A percentile compares a stretch with the other conserved stretches of the same genome.
These are phyloP conservation scores for Melipona quadrifasciata DNA, from an alignment of 1,140 invertebrate genomes.

Conservation along the genomic window DNA sequence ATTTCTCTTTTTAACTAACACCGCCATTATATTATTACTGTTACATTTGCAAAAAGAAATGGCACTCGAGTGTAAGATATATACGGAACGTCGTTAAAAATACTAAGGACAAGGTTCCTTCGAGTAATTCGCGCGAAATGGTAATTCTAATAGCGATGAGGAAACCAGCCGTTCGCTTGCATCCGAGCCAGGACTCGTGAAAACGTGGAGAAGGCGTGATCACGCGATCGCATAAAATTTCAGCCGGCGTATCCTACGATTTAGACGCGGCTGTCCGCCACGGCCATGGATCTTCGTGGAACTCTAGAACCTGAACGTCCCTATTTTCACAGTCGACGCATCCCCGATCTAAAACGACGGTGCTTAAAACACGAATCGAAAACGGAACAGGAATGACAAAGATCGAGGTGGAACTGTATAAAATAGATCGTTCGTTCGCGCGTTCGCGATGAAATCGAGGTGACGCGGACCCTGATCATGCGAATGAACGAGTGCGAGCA, in stretches of 20 bases:
- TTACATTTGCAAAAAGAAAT: not conserved
- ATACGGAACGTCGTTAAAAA: not conserved
- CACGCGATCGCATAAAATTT: conserved; percentile 65
- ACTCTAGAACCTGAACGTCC: conserved; percentile 4
- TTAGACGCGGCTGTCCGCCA: conserved; percentile 26
- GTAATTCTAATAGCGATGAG: conserved; percentile 56
- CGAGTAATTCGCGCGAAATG: conserved; percentile 40
- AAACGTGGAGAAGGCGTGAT: conserved; percentile 50
- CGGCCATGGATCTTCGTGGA: conserved; percentile 23
- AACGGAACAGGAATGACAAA: not conserved
- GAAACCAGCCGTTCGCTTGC: conserved; percentile 23
- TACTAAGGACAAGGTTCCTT: not conserved
- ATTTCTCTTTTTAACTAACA: not conserved
- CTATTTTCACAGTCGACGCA: not conserved
- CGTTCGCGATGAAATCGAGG: not conserved
- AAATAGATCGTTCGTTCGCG: conserved; percentile 3
- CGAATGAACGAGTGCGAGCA: conserved; percentile 38
- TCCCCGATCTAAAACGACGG: not conserved
- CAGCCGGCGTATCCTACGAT: conserved; percentile 45
- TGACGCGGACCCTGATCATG: conserved; percentile 5
- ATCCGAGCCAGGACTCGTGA: conserved; percentile 39
- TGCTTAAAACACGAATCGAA: not conserved
- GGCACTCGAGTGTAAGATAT: not conserved
- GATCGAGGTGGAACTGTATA: not conserved
- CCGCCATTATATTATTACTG: not conserved